Percentiles rank a stretch among this genome's conserved stretches.
Conservation (phyloP, 1,140 invertebrate species). For the Drosophila neocordata region DNA sequence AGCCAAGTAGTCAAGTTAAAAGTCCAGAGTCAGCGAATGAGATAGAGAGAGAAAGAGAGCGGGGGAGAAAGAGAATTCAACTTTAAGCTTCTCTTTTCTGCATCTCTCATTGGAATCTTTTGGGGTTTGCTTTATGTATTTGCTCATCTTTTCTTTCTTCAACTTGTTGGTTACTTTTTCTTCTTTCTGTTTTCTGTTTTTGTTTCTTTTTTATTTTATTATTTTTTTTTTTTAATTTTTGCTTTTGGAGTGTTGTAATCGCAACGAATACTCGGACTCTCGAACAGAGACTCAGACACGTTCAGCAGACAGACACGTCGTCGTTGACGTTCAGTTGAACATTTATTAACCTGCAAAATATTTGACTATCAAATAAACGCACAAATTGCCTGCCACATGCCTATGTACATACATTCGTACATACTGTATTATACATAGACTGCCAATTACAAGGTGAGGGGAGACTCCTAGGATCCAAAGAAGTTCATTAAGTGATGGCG, state of each 20-base stretch:
- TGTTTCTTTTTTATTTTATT: neutral
- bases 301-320: conserved; percentile 44
- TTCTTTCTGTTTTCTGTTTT: neutral
- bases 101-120: neutral
- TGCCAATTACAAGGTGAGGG: too few relatives aligned
- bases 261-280: conserved; percentile 1
- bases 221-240: conserved; percentile 4
- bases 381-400: conserved; percentile 23
- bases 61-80: neutral
- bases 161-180: neutral
- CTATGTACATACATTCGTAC: too few relatives aligned
- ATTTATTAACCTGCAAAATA: conserved; percentile 62
- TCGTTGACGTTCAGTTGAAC: conserved; percentile 27
- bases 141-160: neutral
- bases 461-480: conserved; percentile 2
- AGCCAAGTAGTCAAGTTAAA: neutral
- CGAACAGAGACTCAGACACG: neutral
- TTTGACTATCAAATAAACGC: conserved; percentile 55
- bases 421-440: too few relatives aligned
- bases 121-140: neutral
- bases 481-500: conserved; percentile 32
- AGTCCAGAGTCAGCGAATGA: neutral
- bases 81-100: too few relatives aligned
- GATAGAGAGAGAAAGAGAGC: neutral
- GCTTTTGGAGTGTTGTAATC: conserved; percentile 54